phyloP scores from a whole-genome alignment of 2,888 invertebrate species.

The Caenorhabditis doughertyi region DNA sequence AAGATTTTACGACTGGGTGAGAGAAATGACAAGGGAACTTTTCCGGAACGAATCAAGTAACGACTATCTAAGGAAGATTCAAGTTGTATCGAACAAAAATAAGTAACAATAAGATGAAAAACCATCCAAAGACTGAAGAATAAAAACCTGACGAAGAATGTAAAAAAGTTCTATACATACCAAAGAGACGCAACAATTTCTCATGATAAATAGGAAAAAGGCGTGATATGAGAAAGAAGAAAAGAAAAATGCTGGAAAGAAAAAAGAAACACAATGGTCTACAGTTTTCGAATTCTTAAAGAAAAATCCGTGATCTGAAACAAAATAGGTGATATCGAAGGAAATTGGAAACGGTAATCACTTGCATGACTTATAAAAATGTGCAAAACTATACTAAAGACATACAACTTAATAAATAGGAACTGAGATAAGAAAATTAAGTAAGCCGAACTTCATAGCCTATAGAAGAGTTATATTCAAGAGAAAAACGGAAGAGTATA shows the following conservation, averaged over 20 bases:
- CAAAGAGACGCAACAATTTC: constrained; percentile 20
- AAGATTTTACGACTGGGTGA: constrained; percentile 29
- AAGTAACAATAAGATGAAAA: constrained; percentile 9
- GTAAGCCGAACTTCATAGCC: too few species aligned
- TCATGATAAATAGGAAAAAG: constrained; percentile 38
- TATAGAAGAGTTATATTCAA: too few species aligned
- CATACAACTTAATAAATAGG: not conserved
- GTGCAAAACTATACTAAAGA: constrained; percentile 19
- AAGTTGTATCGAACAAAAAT: not conserved
- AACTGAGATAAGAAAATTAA: constrained; percentile 2
- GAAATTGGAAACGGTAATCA: not conserved
- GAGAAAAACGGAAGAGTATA: too few species aligned
- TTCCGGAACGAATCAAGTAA: not conserved
- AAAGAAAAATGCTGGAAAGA: not conserved
- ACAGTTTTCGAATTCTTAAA: too few species aligned
- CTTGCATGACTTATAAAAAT: not conserved
- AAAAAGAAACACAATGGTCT: too few species aligned
- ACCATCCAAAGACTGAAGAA: constrained; percentile 14
- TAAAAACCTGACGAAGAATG: constrained; percentile 18
- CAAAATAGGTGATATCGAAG: not conserved
- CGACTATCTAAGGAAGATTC: not conserved
- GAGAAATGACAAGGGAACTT: constrained; percentile 22
- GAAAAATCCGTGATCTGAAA: too few species aligned
- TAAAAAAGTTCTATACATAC: not conserved
- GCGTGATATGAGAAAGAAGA: not conserved